Percentiles rank a stretch among this genome's conserved stretches.
These are phyloP conservation scores for Tiaroga cobitis DNA, from an alignment of 2,797 vertebrate species.

Conservation along the genomic window DNA sequence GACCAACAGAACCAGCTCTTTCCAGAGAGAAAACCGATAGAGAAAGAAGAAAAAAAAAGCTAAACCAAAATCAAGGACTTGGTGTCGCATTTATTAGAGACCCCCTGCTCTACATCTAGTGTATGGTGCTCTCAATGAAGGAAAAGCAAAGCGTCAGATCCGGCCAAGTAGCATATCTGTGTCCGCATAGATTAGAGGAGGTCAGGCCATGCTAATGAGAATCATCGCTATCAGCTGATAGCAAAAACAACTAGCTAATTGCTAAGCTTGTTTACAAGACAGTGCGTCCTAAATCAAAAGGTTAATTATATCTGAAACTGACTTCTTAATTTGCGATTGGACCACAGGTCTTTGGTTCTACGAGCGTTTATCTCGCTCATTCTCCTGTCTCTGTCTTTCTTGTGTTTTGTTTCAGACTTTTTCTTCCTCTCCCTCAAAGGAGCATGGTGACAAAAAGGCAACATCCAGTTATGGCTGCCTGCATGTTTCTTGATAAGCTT, in stretches of 20 bases:
- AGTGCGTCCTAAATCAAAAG: conserved; percentile 76
- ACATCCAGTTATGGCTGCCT: conserved; percentile 84
- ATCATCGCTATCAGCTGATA: conserved; percentile 80
- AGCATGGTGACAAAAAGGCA: conserved; percentile 62
- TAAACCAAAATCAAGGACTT: conserved; percentile 51
- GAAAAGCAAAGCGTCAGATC: conserved; percentile 59
- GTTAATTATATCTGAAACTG: conserved; percentile 83
- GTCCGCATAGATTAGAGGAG: conserved; percentile 75
- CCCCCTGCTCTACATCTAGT: conserved; percentile 51
- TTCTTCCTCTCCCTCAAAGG: conserved; percentile 54
- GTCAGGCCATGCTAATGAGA: conserved; percentile 80
- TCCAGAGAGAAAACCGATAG: conserved; percentile 63
- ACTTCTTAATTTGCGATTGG: conserved; percentile 81
- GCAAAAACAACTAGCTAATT: conserved; percentile 79
- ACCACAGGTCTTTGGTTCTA: conserved; percentile 71
- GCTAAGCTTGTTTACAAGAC: conserved; percentile 73
- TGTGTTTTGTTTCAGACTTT: conserved; percentile 52
- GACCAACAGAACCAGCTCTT: conserved; percentile 49
- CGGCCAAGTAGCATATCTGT: conserved; percentile 65
- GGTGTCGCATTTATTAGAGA: conserved; percentile 52
- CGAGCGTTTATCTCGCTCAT: conserved; percentile 38
- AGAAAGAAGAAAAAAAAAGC: conserved; percentile 57
- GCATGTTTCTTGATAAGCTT: conserved; percentile 91
- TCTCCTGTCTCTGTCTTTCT: conserved; percentile 45
- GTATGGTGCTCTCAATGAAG: conserved; percentile 54